Evolutionary conservation across 2,888 invertebrate species (phyloP).

Genomic region (Tenthredo livida): DNA sequence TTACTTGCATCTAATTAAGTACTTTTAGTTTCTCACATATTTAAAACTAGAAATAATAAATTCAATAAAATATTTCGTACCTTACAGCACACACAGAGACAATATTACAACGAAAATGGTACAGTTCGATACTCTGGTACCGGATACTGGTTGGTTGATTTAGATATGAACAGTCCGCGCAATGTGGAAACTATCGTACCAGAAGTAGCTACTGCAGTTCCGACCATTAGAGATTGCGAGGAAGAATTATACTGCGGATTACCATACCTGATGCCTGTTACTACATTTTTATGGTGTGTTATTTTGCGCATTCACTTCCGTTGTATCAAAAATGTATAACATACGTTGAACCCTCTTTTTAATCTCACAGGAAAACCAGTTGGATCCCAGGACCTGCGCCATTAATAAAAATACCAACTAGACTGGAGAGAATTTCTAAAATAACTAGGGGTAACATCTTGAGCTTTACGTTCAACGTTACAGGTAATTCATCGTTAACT

Average conservation of each 20-base stretch:
- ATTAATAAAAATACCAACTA: conserved; percentile 78
- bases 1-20: conserved; percentile 27
- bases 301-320: background rate
- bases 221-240: conserved; percentile 81
- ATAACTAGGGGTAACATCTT: conserved; percentile 73
- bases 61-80: conserved; percentile 17
- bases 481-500: conserved; percentile 74
- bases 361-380: conserved; percentile 80
- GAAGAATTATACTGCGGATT: conserved; percentile 87
- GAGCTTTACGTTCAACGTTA: conserved; percentile 79
- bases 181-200: conserved; percentile 81
- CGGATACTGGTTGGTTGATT: conserved; percentile 87
- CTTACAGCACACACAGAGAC: conserved; percentile 83
- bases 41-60: background rate
- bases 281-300: conserved; percentile 82
- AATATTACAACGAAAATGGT: conserved; percentile 80
- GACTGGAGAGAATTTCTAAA: conserved; percentile 78
- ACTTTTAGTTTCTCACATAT: background rate
- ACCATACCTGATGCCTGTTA: conserved; percentile 89
- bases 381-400: conserved; percentile 82
- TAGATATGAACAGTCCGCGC: conserved; percentile 87
- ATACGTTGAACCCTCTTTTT: background rate
- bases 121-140: conserved; percentile 78
- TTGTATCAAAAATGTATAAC: background rate
- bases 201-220: conserved; percentile 78